Evolutionary conservation across 2,113 vertebrate genomes (phyloP), one percentile per base, ranked within the genome.

Genomic region (Microtus richardsoni): DNA sequence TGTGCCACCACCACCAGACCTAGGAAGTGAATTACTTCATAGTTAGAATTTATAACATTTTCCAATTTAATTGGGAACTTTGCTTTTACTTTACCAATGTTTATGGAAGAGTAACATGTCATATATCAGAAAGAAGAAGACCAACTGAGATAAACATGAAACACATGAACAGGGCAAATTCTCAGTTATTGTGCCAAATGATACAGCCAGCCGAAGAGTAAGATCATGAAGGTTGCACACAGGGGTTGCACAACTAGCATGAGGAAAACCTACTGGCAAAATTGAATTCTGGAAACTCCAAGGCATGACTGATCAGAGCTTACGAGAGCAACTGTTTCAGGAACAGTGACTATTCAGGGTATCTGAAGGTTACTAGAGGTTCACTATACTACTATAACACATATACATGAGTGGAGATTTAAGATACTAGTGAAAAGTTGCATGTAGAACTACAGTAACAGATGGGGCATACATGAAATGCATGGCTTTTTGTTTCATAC

Each of bases 21-120:
- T 41, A 36, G n/a, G 12, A 89, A 44, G 71, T 94, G 7, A 96
- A 89, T 86, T 21, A 77, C 49, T 84, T 2, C 68, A 93, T 17
- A 79, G 87, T 85, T 80, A 96, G 13, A 10, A 92, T 71, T 91
- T 86, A 39, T 54, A 71, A 78, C 41, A 86, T 73, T 87, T 91
- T 93, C 0, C 10, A 5, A 22, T 74, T 21, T 70, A 68, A 74
- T 8, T 44, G 68, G 5, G 70, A 5, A 2, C 22, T 49, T 71
- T 49, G 2, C 28, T 54, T 92, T 93, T 3, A 60, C 3, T 36
- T 16, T 84, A 36, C 17, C 89, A 84, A 82, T 2, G 1, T 13
- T 73, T 77, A 21, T 78, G 64, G 36, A 89, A 90, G 26, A 28
- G 0, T 39, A 62, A 28, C 54, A 41, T 17, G n/a, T 13, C 24